Conservation (phyloP, 2,888 invertebrate genomes). For the Ariolimax columbianus region DNA sequence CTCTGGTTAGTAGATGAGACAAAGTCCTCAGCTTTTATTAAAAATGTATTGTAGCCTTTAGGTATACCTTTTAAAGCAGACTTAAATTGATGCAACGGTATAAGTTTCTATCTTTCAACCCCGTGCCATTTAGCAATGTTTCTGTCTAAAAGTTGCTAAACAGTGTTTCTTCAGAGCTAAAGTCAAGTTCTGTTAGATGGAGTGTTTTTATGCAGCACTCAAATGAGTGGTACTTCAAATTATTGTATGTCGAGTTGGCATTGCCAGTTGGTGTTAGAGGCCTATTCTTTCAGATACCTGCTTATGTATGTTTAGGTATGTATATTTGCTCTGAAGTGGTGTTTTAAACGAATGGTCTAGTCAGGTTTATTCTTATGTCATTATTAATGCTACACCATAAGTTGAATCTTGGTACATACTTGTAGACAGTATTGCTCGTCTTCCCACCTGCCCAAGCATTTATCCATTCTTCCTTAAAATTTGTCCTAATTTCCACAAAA, state of each 20-base stretch:
- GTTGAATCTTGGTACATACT: not conserved
- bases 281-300: not conserved
- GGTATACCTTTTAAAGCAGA: not conserved
- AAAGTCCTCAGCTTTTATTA: not conserved
- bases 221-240: too few species aligned
- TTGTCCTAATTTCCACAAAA: not conserved
- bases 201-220: not conserved
- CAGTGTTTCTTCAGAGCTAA: too few species aligned
- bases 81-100: not conserved
- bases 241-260: not conserved
- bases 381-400: not conserved
- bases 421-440: not conserved
- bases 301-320: not conserved
- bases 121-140: not conserved
- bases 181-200: not conserved
- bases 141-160: not conserved
- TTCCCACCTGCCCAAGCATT: not conserved
- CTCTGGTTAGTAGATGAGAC: not conserved
- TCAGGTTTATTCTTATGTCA: not conserved
- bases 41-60: not conserved
- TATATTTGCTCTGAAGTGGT: not conserved
- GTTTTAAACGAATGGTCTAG: constrained; percentile 2
- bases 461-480: not conserved
- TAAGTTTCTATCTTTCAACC: not conserved
- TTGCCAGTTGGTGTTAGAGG: not conserved